phyloP scores from a whole-genome alignment of 1,140 invertebrate genomes.

The Argopecten irradians region DNA sequence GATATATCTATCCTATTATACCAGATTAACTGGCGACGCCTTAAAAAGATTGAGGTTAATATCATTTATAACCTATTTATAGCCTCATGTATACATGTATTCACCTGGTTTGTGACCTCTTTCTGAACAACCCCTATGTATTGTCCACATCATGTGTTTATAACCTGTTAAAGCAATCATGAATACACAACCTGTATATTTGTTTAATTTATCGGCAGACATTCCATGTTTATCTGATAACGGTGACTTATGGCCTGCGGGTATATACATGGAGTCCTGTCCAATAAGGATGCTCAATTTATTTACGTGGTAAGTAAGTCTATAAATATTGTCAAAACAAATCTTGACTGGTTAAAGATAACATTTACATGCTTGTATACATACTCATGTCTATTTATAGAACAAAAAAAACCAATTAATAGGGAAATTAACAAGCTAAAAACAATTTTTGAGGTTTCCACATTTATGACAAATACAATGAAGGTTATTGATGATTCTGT shows the following conservation, averaged over 20 bases:
- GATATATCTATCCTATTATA: too few relatives aligned
- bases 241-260: not conserved
- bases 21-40: not conserved
- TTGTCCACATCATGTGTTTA: not conserved
- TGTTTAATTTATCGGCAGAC: not conserved
- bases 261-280: not conserved
- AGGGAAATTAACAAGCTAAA: too few relatives aligned
- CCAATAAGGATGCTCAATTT: not conserved
- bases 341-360: too few relatives aligned
- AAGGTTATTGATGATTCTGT: too few relatives aligned
- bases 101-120: not conserved
- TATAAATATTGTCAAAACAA: not conserved
- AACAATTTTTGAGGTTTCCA: too few relatives aligned
- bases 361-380: too few relatives aligned
- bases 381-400: too few relatives aligned
- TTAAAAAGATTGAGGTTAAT: not conserved
- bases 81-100: not conserved
- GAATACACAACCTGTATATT: not conserved
- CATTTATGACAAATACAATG: too few relatives aligned
- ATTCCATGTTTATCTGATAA: not conserved
- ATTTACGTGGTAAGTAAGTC: not conserved
- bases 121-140: not conserved
- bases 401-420: too few relatives aligned
- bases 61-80: not conserved
- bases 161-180: not conserved